phyloP scores from a whole-genome alignment of 1,140 invertebrate species.

The Oppia nitens region DNA sequence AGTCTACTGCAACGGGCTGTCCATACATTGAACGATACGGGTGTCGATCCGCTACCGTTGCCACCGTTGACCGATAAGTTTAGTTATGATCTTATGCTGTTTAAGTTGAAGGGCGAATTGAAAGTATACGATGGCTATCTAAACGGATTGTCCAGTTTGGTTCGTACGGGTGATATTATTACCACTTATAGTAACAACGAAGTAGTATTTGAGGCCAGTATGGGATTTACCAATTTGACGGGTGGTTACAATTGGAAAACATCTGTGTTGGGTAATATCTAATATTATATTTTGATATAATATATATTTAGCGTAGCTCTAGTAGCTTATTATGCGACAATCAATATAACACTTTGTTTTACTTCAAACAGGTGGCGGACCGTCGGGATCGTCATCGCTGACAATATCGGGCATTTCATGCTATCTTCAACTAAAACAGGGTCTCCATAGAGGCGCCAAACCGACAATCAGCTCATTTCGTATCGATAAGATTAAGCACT shows the following conservation, averaged over 20 bases:
- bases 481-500: conserved; percentile 16
- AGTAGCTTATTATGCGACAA: no score
- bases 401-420: conserved; percentile 13
- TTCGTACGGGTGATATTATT: conserved; percentile 18
- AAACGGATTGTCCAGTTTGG: conserved; percentile 18
- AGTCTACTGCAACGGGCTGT: conserved; percentile 10
- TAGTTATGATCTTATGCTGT: background rate
- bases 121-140: conserved; percentile 18
- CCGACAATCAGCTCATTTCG: conserved; percentile 14
- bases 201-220: conserved; percentile 18
- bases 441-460: conserved; percentile 11
- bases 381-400: conserved; percentile 5
- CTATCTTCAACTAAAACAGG: conserved; percentile 14
- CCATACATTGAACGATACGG: background rate
- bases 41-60: conserved; percentile 18
- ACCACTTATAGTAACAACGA: conserved; percentile 16
- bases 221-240: conserved; percentile 21
- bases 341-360: no score
- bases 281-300: background rate
- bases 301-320: background rate
- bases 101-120: conserved; percentile 11
- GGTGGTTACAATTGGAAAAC: conserved; percentile 17
- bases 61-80: conserved; percentile 14
- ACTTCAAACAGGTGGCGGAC: background rate
- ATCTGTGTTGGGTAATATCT: conserved; percentile 9